These are phyloP conservation scores for Charina bottae DNA, from an alignment of 2,113 vertebrate species.

Conservation along the genomic window DNA sequence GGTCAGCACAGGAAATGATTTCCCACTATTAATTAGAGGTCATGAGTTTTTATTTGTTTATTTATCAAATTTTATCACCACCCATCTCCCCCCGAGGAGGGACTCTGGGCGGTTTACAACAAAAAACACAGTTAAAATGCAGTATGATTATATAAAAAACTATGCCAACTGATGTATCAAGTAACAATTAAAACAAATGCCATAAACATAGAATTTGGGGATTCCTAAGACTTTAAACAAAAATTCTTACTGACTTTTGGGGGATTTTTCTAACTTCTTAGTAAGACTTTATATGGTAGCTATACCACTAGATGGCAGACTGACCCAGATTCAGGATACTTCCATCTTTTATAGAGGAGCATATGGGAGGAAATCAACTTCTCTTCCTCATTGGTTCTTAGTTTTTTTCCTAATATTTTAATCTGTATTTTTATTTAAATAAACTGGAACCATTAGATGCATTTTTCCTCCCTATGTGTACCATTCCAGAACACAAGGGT, in stretches of 20 bases:
- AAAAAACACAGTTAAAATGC: no score
- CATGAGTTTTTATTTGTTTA: no score
- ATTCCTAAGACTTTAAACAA: not conserved
- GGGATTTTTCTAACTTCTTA: not conserved
- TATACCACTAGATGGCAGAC: slow-evolving; percentile 74
- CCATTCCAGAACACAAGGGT: not conserved
- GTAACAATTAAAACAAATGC: not conserved
- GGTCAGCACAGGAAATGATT: not conserved
- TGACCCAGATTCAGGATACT: slow-evolving; percentile 26
- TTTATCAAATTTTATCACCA: no score
- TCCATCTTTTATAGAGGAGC: not conserved
- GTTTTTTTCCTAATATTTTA: not conserved
- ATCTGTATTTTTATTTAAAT: not conserved
- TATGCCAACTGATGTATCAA: not conserved
- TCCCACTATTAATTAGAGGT: not conserved
- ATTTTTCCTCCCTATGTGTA: not conserved
- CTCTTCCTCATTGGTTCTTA: not conserved
- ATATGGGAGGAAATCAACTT: not conserved
- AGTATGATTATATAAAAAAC: not conserved
- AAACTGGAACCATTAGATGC: not conserved
- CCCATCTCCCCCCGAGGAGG: no score
- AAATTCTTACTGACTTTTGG: not conserved
- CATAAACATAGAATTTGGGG: not conserved
- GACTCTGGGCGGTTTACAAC: no score
- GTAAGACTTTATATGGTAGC: slow-evolving; percentile 12